Percentiles rank a stretch among this genome's conserved stretches.
These are phyloP conservation scores for Apostichopus leukothele DNA, from an alignment of 53 echinoderm and acorn worm genomes.

Conservation along the genomic window DNA sequence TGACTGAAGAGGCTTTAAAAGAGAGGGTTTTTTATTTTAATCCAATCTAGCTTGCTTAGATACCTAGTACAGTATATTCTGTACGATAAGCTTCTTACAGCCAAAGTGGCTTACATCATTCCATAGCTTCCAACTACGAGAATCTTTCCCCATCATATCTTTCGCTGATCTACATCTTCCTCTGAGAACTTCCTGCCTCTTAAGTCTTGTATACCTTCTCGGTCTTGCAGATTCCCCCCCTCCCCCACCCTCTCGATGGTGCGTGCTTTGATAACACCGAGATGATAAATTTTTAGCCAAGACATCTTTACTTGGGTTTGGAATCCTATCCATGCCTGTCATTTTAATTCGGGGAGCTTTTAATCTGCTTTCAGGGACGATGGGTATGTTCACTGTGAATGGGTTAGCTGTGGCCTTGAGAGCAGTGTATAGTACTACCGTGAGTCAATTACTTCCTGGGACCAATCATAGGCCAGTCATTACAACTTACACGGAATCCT, in stretches of 20 bases:
- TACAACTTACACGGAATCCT: background rate
- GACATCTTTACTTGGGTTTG: conserved; percentile 8
- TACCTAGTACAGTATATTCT: background rate
- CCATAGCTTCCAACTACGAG: background rate
- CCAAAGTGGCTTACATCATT: background rate
- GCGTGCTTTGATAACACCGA: background rate
- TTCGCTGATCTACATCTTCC: no score
- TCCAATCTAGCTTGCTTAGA: background rate
- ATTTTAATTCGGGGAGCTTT: conserved; percentile 32
- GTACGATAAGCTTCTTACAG: no score
- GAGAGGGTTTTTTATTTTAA: background rate
- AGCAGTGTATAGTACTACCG: background rate
- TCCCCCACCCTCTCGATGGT: background rate
- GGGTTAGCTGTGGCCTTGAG: background rate
- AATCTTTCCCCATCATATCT: background rate
- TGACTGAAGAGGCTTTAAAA: background rate
- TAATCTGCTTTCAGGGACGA: background rate
- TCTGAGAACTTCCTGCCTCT: no score
- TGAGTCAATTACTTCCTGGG: background rate
- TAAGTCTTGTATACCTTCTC: no score
- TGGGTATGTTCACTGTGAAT: background rate
- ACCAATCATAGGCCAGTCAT: background rate
- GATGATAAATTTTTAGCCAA: background rate
- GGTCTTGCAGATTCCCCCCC: background rate
- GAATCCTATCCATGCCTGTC: conserved; percentile 45